Percentiles rank a stretch among this genome's conserved stretches.
Conservation (phyloP, 2,888 invertebrate genomes). For the Stenolophus ochropezus region DNA sequence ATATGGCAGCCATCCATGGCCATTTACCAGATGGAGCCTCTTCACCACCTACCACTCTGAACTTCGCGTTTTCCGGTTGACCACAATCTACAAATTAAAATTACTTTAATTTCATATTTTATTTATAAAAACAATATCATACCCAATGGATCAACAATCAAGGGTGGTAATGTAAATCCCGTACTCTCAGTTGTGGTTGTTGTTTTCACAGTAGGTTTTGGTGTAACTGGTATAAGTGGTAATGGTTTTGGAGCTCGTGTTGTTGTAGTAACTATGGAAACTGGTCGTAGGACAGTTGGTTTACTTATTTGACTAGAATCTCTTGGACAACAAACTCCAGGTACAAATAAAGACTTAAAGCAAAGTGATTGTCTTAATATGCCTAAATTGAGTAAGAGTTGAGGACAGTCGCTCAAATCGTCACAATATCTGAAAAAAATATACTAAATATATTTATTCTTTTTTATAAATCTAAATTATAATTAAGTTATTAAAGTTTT, state of each 20-base stretch:
- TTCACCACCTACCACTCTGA: conserved; percentile 93
- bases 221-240: background rate
- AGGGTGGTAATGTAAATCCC: conserved; percentile 68
- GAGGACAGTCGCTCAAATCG: conserved; percentile 92
- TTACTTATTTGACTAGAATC: conserved; percentile 69
- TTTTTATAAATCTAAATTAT: too few species aligned
- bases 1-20: conserved; percentile 98
- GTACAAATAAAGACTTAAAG: conserved; percentile 92
- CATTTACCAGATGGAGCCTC: conserved; percentile 89
- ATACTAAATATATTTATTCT: background rate
- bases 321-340: conserved; percentile 92
- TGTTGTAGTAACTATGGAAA: conserved; percentile 21
- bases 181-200: conserved; percentile 27
- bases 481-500: too few species aligned
- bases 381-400: conserved; percentile 86
- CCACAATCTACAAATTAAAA: conserved; percentile 80
- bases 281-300: conserved; percentile 40
- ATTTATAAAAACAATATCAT: too few species aligned
- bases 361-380: conserved; percentile 90
- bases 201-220: background rate
- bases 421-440: conserved; percentile 84
- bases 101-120: too few species aligned
- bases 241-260: conserved; percentile 1
- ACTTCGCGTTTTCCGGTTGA: conserved; percentile 87
- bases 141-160: conserved; percentile 71